Evolutionary conservation across 2,113 vertebrate species (phyloP).

Genomic region (Eurypyga helias): DNA sequence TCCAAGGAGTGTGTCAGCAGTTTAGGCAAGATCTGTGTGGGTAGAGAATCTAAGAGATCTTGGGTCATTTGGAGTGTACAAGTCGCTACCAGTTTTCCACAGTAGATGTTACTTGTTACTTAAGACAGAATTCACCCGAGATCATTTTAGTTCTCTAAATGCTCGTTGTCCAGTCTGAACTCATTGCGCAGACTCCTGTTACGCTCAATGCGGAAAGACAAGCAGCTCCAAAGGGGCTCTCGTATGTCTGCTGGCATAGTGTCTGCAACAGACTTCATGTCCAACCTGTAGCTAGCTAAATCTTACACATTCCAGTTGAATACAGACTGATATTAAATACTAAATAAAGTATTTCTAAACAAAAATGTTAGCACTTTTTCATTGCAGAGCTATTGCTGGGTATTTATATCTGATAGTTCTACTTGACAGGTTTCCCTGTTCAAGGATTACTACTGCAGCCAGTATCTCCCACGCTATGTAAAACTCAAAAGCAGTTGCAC

Average conservation of each 20-base stretch:
- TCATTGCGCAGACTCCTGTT: accelerated
- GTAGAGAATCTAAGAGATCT: not conserved
- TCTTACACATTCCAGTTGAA: not conserved
- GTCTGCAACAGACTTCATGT: accelerated
- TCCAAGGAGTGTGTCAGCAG: not conserved
- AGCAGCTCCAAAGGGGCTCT: not conserved
- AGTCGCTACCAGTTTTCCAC: not conserved
- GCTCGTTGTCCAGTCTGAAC: accelerated
- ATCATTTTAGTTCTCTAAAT: not conserved
- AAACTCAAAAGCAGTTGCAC: not conserved
- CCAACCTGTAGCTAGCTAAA: not conserved
- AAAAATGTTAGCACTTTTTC: accelerated
- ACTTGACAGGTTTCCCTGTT: not conserved
- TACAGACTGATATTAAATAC: not conserved
- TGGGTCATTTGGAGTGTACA: not conserved
- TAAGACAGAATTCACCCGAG: not conserved
- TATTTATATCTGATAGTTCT: not conserved
- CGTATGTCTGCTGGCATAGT: accelerated
- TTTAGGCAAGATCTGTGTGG: not conserved
- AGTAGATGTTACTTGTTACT: not conserved
- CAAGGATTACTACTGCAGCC: not conserved
- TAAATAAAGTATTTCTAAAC: not conserved
- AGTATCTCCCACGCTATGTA: accelerated
- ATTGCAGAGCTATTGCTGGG: not conserved
- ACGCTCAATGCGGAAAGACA: not conserved